Percentiles rank a stretch among this genome's conserved stretches.
These are phyloP conservation scores for Turritopsis dohrnii DNA, from an alignment of 30 jellyfish, hydroid and myxozoan species.

Conservation along the genomic window DNA sequence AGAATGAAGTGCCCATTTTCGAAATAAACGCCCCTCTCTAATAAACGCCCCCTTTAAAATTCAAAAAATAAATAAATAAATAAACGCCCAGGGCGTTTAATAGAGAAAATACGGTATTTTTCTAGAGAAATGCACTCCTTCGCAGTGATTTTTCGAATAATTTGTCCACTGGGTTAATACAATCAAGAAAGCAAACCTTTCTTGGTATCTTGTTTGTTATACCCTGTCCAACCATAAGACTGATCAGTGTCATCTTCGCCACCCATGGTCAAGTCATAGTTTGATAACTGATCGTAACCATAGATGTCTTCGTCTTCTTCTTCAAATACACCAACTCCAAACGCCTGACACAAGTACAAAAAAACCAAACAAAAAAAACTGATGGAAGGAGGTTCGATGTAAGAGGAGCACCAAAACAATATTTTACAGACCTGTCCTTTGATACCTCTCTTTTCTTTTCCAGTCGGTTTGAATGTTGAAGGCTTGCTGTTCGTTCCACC, in stretches of 20 bases:
- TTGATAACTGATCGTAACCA: constrained; percentile 57
- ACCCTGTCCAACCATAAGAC: constrained; percentile 86
- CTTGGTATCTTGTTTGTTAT: constrained; percentile 41
- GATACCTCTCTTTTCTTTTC: constrained; percentile 84
- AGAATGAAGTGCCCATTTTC: no score
- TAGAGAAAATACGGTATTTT: no score
- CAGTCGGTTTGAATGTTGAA: constrained; percentile 86
- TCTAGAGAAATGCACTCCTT: no score
- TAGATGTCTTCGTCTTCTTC: constrained; percentile 93
- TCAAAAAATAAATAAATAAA: no score
- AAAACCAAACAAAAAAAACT: not conserved
- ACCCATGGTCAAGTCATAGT: constrained; percentile 72
- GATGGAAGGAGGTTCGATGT: not conserved
- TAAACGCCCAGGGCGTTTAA: no score
- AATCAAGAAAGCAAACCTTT: constrained; percentile 40
- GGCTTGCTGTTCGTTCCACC: constrained; percentile 47
- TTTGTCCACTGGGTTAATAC: not conserved
- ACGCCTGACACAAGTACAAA: constrained; percentile 51
- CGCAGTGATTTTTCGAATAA: not conserved
- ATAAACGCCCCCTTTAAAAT: no score
- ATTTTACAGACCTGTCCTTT: constrained; percentile 70
- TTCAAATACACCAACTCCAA: constrained; percentile 99
- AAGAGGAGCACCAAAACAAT: not conserved
- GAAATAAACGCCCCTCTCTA: no score
- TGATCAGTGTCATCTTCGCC: constrained; percentile 24